phyloP scores from a whole-genome alignment of 2,113 vertebrate genomes.

The Apistogramma diplotaenia region DNA sequence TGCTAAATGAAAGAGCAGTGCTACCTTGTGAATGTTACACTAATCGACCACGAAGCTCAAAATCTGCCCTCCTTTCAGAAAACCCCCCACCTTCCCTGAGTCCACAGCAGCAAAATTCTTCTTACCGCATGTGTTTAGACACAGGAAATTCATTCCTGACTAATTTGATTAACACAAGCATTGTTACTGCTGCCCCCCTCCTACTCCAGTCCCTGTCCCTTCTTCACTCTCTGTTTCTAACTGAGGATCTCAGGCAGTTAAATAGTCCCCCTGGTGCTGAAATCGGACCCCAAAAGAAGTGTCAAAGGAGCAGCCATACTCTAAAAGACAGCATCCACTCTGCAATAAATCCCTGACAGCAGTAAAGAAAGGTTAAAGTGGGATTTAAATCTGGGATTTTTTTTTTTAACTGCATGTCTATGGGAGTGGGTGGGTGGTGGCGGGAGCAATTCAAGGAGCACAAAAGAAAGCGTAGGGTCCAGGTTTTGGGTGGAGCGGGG shows the following conservation, averaged over 20 bases:
- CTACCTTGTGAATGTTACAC: conserved; percentile 44
- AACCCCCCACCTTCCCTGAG: background rate
- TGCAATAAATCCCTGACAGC: conserved; percentile 86
- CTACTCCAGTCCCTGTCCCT: conserved; percentile 18
- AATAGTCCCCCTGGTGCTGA: conserved; percentile 85
- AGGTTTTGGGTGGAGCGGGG: conserved; percentile 62
- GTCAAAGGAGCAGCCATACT: conserved; percentile 76
- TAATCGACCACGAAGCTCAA: conserved; percentile 11
- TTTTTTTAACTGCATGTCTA: no score
- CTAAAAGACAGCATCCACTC: conserved; percentile 81
- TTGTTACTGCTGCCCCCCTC: conserved; percentile 46
- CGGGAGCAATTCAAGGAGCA: conserved; percentile 12
- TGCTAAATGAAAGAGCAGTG: conserved; percentile 11
- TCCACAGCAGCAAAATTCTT: conserved; percentile 10
- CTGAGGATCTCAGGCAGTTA: conserved; percentile 74
- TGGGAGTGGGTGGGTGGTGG: no score
- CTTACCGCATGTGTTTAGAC: conserved; percentile 55
- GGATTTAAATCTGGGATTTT: conserved; percentile 53
- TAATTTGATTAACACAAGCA: conserved; percentile 74
- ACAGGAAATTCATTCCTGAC: conserved; percentile 75
- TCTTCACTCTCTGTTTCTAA: conserved; percentile 14
- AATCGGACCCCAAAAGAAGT: conserved; percentile 86
- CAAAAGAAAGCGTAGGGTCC: conserved; percentile 58
- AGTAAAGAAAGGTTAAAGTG: conserved; percentile 81
- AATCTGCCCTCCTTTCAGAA: conserved; percentile 3